Base-by-base conservation (phyloP, 2,888 invertebrate genomes). In the Athalia rosae region DNA sequence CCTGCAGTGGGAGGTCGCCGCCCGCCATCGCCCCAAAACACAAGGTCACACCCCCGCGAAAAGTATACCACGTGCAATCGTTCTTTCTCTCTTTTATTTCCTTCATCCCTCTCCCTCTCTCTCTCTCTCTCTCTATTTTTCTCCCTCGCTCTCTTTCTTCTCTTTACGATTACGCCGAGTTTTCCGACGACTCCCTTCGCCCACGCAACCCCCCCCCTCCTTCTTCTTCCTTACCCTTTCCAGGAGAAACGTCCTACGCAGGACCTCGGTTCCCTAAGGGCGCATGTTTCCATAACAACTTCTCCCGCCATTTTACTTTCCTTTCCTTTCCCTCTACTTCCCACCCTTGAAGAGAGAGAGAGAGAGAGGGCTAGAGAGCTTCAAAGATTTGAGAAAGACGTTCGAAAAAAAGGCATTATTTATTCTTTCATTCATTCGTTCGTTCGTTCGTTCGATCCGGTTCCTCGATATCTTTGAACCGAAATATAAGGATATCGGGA, bases 11-110 rank as follows among this genome's bases (percentile, higher is more conserved):
- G 50, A 28, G 28, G 28, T 28, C 28, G 28, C 28, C 28, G 28
- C 48, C 63, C 50, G 66, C 66, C 66, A 50, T 66, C 66, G 66
- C 66, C 66, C 66, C 66, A 15, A 67, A 67, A 78, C 11, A 63
- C 80, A 80, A 80, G 81, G 80, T 80, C 82, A 79, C 76, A 79
- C 64, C 76, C 69, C 11, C 58, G 58, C 15, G 28, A 13, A 11
- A 50, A 11, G 50, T 53, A 28, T 8, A 62, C 59, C 61, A 50
- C 61, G 63, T 63, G 63, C 47, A 28, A 61, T 59, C 13, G 7
- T 8, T n/a, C n/a, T 8, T 13, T 3, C 8, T 8, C 5, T 59
- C 4, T 5, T 13, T 8, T 59, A 7, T 13, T 59, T 13, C 7
- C 2, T 59, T 6, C 28, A 28, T 6, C 28, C n/a, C 6, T 28